Base-by-base conservation (phyloP, 2,888 invertebrate genomes). In the Pheosia gnoma region DNA sequence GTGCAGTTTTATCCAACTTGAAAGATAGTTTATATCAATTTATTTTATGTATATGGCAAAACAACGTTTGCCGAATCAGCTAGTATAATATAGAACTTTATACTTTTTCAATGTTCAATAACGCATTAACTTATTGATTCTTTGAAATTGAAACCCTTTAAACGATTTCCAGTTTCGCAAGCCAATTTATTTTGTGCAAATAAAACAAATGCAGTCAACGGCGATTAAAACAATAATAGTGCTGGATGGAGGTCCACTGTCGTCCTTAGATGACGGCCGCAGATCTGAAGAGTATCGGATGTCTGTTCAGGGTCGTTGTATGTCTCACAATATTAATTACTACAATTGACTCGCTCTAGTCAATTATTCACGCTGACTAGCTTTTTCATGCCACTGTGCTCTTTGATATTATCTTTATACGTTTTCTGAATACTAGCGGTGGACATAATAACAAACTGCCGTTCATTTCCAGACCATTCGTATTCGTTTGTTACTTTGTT, bases 261-360 rank as follows among this genome's bases (percentile, higher is more conserved):
- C 60, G 66, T 71, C 62, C 69, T 71, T 62, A 71, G 64, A 66
- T 69, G 57, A 66, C 67, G 68, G 74, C 75, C 74, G 68, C 80
- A 75, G 68, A 62, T 61, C 63, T 58, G 11, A 51, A 66, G 68
- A 64, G 71, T 80, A 80, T 80, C 80, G 71, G 63, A 72, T 80
- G 69, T 75, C 79, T 52, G 68, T 63, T 77, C 79, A 80, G 67
- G 80, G 82, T 68, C 79, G 68, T 58, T 66, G 68, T 66, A 64
- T 61, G 66, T 68, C 68, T 68, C 67, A 59, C 72, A 65, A 72
- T 73, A 80, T 76, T 78, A 75, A 81, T 81, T 75, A 75, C 72
- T 67, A 68, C 78, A 81, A 81, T 78, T 80, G 78, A 67, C 60
- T 70, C 59, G 67, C 60, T 69, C 65, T 66, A 56, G 61, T 65